phyloP scores from a whole-genome alignment of 2,888 invertebrate genomes.

The Norana najaformis region DNA sequence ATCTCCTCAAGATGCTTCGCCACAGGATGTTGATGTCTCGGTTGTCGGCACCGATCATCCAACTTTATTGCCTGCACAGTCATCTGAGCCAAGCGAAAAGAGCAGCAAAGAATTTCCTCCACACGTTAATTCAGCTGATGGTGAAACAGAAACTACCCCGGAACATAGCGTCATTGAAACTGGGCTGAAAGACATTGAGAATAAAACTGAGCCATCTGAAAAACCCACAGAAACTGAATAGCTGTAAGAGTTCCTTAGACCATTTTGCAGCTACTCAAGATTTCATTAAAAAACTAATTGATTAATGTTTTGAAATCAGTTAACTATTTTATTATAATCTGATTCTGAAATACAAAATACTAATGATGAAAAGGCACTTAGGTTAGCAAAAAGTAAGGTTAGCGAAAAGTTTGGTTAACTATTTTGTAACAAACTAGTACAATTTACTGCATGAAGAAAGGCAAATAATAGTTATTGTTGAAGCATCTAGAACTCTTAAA shows the following conservation, averaged over 20 bases:
- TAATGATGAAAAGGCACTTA: background rate
- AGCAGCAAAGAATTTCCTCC: background rate
- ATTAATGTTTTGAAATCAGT: background rate
- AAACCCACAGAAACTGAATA: background rate
- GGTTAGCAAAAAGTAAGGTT: background rate
- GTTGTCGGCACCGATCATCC: background rate
- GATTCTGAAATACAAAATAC: slow-evolving; percentile 9
- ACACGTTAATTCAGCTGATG: background rate
- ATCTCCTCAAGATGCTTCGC: background rate
- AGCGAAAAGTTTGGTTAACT: background rate
- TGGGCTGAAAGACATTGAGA: background rate
- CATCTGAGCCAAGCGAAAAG: background rate
- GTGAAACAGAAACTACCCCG: background rate
- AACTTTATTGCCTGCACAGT: background rate
- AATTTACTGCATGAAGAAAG: background rate
- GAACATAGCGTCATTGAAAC: background rate
- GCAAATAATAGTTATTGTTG: background rate
- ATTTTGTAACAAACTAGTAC: background rate
- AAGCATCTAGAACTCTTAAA: slow-evolving; percentile 10
- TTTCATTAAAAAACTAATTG: background rate
- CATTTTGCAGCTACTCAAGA: background rate
- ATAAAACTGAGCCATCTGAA: background rate
- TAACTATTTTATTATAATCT: background rate
- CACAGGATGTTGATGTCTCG: background rate
- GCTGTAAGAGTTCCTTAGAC: background rate